phyloP scores from a whole-genome alignment of 2,888 invertebrate genomes.

The Drosophila affinis region DNA sequence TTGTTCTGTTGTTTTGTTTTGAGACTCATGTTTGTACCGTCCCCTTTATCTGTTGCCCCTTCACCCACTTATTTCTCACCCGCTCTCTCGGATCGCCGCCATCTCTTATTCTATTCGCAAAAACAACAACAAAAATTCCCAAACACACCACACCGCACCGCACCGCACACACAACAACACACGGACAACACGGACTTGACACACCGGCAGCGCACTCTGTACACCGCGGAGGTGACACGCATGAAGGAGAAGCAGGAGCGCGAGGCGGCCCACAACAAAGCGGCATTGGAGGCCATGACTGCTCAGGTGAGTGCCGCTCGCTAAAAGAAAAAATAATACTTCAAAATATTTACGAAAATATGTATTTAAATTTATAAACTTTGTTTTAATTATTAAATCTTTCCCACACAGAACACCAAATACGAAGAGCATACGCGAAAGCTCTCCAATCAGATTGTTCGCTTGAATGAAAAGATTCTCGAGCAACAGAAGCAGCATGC shows the following conservation, averaged over 20 bases:
- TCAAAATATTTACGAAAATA: no score
- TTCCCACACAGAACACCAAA: slow-evolving; percentile 52
- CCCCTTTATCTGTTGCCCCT: neutral
- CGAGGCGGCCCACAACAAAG: slow-evolving; percentile 65
- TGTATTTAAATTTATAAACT: no score
- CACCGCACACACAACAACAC: slow-evolving; percentile 13
- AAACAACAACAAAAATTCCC: neutral
- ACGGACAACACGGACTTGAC: neutral
- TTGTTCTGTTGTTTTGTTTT: neutral
- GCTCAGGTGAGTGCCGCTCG: slow-evolving; percentile 65
- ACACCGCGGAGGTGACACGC: slow-evolving; percentile 82
- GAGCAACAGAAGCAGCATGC: slow-evolving; percentile 82
- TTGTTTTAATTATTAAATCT: no score
- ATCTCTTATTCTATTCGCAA: neutral
- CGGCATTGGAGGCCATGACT: slow-evolving; percentile 68
- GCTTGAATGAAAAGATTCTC: slow-evolving; percentile 81
- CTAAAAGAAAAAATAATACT: no score
- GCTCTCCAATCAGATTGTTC: slow-evolving; percentile 81
- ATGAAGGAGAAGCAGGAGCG: slow-evolving; percentile 82
- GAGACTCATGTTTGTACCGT: neutral
- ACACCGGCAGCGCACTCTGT: slow-evolving; percentile 81
- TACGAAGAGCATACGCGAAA: slow-evolving; percentile 81
- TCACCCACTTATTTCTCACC: neutral
- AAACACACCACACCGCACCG: neutral
- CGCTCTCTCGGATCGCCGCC: neutral